Conservation (phyloP, 2,888 invertebrate species). For the Calephelis perditalis region DNA sequence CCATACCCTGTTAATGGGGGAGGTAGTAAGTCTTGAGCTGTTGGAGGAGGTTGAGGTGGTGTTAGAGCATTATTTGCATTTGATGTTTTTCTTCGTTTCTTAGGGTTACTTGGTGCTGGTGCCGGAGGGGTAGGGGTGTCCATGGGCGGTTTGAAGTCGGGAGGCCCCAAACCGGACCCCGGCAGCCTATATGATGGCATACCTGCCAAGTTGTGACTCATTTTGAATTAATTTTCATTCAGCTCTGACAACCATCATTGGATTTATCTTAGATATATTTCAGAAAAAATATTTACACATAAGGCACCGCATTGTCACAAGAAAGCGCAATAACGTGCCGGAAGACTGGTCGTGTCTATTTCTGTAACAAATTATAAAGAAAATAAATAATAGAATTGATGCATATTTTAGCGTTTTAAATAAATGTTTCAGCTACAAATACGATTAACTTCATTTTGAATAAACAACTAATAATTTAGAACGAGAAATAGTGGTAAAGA, state of each 20-base stretch:
- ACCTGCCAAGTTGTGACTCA: constrained; percentile 90
- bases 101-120: constrained; percentile 89
- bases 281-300: constrained; percentile 48
- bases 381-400: constrained; percentile 20
- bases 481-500: constrained; percentile 29
- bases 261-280: constrained; percentile 37
- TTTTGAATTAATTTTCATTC: constrained; percentile 64
- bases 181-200: constrained; percentile 89
- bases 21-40: constrained; percentile 87
- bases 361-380: constrained; percentile 64
- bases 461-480: constrained; percentile 27
- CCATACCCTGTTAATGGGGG: constrained; percentile 94
- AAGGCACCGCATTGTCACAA: constrained; percentile 65
- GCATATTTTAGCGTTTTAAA: background rate
- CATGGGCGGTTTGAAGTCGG: constrained; percentile 85
- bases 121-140: constrained; percentile 83
- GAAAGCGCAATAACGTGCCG: constrained; percentile 59
- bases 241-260: constrained; percentile 61
- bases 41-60: constrained; percentile 84
- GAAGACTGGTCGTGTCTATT: constrained; percentile 66
- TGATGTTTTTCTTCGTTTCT: constrained; percentile 90
- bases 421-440: background rate
- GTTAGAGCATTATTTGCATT: constrained; percentile 82
- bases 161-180: constrained; percentile 83
- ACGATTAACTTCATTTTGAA: constrained; percentile 11